Evolutionary conservation across 30 jellyfish, hydroid and myxozoan species (phyloP).

Genomic region (Rhopilema esculentum): DNA sequence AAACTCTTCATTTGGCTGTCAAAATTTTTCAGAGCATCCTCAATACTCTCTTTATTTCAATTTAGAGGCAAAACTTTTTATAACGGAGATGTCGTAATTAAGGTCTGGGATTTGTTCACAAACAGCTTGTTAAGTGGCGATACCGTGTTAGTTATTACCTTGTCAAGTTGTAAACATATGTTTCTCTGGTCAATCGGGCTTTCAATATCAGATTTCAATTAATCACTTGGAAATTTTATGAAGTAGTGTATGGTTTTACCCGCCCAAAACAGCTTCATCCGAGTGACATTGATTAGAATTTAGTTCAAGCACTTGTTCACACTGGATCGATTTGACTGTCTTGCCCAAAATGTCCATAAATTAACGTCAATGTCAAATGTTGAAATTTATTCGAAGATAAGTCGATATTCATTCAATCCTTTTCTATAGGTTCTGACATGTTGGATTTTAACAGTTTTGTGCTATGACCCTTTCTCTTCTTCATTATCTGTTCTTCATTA

Average conservation of each 20-base stretch:
- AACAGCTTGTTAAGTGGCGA: not conserved
- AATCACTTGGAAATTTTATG: conserved; percentile 13
- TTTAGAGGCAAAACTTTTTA: not conserved
- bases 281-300: not conserved
- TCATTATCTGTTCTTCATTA: too few species aligned
- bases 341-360: too few species aligned
- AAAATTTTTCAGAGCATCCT: too few species aligned
- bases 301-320: not conserved
- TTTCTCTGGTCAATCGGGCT: not conserved
- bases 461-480: too few species aligned
- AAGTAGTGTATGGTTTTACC: conserved; percentile 10
- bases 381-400: too few species aligned
- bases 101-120: not conserved
- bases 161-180: not conserved
- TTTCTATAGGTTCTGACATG: too few species aligned
- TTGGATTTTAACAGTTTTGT: too few species aligned
- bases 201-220: not conserved
- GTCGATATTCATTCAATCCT: too few species aligned
- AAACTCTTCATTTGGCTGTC: too few species aligned
- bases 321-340: too few species aligned
- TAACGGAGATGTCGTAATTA: not conserved
- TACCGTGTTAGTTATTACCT: not conserved
- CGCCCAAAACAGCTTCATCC: conserved; percentile 9
- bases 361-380: too few species aligned
- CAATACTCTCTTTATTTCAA: not conserved